Base-by-base conservation (phyloP, 2,113 vertebrate genomes). In the Cynopterus brachyotis region DNA sequence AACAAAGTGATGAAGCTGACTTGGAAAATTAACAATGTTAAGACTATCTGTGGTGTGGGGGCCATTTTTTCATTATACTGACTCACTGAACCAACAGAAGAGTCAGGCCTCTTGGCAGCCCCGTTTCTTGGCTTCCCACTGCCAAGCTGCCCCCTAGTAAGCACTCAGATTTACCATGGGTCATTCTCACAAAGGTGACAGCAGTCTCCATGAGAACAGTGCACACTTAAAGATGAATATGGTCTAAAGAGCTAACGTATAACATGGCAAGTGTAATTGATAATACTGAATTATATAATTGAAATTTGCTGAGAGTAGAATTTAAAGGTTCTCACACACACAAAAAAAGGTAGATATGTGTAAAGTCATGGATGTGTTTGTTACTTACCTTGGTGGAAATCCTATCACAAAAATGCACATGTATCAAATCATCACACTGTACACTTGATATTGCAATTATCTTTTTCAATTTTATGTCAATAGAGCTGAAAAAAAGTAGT, bases 21-120 rank as follows among this genome's bases (percentile, higher is more conserved):
- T 20, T 98, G 98, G 91, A 99, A 99, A 67, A 99, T 99, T 87
- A 96, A 99, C 78, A 96, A 98, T 0, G 98, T 99, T 95, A 99
- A 99, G 96, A 99, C 99, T 0, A 99, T 99, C 95, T 99, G 99
- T 99, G 99, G 99, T 0, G 97, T 99, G 59, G 99, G 99, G 87
- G 99, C 99, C 9, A 98, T 99, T 1, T 50, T 99, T 99, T 91
- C 98, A 88, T 40, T 66, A 55, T 13, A 59, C 24, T 17, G 6
- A 50, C 4, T 45, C 45, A 57, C 24, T 72, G 32, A 73, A 84
- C 53, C 11, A 26, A 83, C 50, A 35, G 42, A 85, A 55, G 45
- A 64, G 60, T 16, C 28, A 75, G 73, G 32, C 1, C 40, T 75
- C 35, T 20, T 73, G 4, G 72, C 42, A 67, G 37, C 22, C 50